Base-by-base conservation (phyloP, 2,797 vertebrate species). In the Rhinogobio ventralis region DNA sequence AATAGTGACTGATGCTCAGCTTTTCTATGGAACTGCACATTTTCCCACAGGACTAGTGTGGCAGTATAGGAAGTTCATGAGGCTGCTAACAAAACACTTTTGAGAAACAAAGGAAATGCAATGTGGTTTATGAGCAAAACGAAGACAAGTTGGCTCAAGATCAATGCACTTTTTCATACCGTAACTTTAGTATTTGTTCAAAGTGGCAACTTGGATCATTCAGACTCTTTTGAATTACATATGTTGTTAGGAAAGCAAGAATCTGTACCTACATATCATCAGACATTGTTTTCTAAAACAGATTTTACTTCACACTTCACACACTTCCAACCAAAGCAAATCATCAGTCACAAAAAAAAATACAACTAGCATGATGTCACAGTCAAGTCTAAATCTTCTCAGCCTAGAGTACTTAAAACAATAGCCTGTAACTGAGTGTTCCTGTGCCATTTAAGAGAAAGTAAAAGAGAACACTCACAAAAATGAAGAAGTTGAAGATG, bases 401-500 rank as follows among this genome's bases (percentile, higher is more conserved):
- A 55, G 5, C 10, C 15, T 42, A 30, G 5, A 28, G 66, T 60
- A 2, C 39, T 19, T 20, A 62, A 3, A 73, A 73, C 13, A 73
- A 49, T n/a, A 55, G 10, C 17, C 4, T 57, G 10, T 17, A 28
- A 46, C 42, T 10, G 23, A 23, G 45, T 17, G 45, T n/a, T 42
- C 15, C 0, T 1, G 7, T n/a, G 55, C 20, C 19, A 39, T 73
- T 57, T 8, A 46, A 25, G 5, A 19, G 23, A 39, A 53, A 66
- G 25, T 5, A 4, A 45, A 7, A 23, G 51, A 88, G 86, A 90
- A 84, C 91, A 96, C 96, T 97, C 91, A 97, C 95, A 88, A 96
- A 96, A 88, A 97, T 96, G 89, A 97, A 96, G 93, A 96, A 96
- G 90, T 96, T 96, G 92, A 97, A 96, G 88, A 96, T 94, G 85